Evolutionary conservation across 2,797 vertebrate species (phyloP).

Genomic region (Morus bassanus): DNA sequence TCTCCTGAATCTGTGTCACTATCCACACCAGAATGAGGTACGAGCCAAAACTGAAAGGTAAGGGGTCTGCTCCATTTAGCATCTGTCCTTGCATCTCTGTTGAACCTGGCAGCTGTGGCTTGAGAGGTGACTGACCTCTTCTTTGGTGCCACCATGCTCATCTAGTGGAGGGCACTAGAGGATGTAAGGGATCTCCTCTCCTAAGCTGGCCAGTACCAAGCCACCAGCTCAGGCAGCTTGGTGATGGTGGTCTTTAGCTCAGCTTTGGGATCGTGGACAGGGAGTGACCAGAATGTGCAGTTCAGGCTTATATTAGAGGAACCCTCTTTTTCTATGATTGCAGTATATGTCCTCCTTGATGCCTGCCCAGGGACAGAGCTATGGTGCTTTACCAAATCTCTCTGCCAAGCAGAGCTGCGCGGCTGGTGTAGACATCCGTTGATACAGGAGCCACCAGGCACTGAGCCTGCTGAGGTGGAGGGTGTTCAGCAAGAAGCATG

Average conservation of each 20-base stretch:
- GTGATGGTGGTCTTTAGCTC: background rate
- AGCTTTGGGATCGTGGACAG: accelerated
- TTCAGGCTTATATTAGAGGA: background rate
- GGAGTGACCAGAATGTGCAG: background rate
- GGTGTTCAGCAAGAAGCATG: background rate
- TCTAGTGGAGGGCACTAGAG: background rate
- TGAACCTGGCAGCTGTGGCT: background rate
- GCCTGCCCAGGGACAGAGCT: background rate
- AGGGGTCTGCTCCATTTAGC: background rate
- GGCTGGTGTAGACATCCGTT: accelerated
- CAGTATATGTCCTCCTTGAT: accelerated
- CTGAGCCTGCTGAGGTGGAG: background rate
- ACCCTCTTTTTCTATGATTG: background rate
- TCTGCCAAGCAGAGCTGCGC: accelerated
- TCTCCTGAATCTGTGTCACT: accelerated
- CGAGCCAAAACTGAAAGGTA: background rate
- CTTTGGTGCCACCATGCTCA: accelerated
- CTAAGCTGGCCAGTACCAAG: background rate
- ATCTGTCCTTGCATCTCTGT: background rate
- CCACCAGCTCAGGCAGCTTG: background rate
- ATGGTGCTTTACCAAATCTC: background rate
- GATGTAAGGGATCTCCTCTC: background rate
- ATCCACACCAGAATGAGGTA: accelerated
- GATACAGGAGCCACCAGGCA: background rate
- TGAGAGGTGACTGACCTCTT: background rate